Evolutionary conservation across 2,113 vertebrate genomes (phyloP).

Genomic region (Silurus glanis): DNA sequence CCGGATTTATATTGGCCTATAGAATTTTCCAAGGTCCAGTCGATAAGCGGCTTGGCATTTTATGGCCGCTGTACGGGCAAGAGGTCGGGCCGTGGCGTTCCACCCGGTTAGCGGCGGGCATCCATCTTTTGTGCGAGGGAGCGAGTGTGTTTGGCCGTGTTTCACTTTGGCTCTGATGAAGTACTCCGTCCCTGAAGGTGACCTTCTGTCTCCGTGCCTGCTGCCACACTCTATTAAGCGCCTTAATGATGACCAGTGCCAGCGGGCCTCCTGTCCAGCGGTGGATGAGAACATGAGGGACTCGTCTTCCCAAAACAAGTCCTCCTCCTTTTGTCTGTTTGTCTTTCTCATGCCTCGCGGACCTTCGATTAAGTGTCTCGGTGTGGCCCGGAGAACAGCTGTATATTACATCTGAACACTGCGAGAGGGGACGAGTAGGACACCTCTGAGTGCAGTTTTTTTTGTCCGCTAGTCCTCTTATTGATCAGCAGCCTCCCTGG

Average conservation of each 20-base stretch:
- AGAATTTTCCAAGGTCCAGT: background rate
- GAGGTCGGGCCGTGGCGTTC: conserved; percentile 59
- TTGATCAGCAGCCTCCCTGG: background rate
- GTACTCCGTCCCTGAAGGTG: conserved; percentile 70
- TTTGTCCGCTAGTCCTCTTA: background rate
- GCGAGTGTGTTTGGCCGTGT: conserved; percentile 51
- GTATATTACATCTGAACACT: background rate
- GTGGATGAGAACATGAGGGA: conserved; percentile 49
- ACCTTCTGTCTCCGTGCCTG: conserved; percentile 63
- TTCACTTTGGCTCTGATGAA: conserved; percentile 63
- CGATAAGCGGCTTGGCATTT: conserved; percentile 5
- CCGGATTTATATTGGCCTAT: background rate
- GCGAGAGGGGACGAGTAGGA: background rate
- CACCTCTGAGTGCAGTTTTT: background rate
- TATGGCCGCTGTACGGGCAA: conserved; percentile 13
- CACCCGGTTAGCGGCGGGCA: conserved; percentile 62
- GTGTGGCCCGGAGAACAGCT: background rate
- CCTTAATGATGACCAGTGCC: conserved; percentile 71
- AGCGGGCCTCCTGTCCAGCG: conserved; percentile 52
- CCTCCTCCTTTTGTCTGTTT: conserved; percentile 32
- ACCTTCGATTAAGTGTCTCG: background rate
- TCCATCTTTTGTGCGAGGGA: conserved; percentile 58
- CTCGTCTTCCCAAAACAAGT: conserved; percentile 16
- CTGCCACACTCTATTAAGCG: conserved; percentile 71
- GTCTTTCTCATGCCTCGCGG: conserved; percentile 23